A percentile compares a stretch with the other conserved stretches of the same genome.
These are phyloP conservation scores for Mantis religiosa DNA, from an alignment of 2,888 invertebrate species.

Conservation along the genomic window DNA sequence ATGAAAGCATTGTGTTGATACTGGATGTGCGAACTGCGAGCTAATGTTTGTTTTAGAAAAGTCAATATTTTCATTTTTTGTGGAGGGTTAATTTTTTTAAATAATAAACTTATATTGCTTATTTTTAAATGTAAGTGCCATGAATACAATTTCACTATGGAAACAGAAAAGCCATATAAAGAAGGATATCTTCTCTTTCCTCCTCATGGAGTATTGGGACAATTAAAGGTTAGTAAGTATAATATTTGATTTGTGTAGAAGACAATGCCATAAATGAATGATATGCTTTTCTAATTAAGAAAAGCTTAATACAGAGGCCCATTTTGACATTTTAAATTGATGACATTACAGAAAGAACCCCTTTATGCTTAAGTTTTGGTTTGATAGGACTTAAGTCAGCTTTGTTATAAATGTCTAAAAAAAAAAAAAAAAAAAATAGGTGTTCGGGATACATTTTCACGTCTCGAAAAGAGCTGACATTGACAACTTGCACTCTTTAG, in stretches of 20 bases:
- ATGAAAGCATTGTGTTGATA: background rate
- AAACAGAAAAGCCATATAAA: slow-evolving; percentile 37
- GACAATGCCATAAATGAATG: background rate
- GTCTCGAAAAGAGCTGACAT: too few relatives aligned
- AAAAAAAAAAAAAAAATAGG: too few relatives aligned
- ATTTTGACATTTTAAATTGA: background rate
- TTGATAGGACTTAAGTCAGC: background rate
- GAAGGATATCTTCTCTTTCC: slow-evolving; percentile 72
- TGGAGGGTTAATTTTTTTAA: background rate
- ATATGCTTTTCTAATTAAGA: background rate
- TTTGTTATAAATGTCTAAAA: background rate
- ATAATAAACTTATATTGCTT: background rate
- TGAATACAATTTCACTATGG: slow-evolving; percentile 23
- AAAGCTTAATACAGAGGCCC: background rate
- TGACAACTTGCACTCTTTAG: too few relatives aligned
- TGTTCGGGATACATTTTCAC: background rate
- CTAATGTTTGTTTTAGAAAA: background rate
- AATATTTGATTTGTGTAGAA: background rate
- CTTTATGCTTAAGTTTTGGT: background rate
- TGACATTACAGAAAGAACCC: background rate
- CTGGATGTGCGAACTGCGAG: background rate
- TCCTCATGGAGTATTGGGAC: slow-evolving; percentile 67
- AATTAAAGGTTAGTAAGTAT: slow-evolving; percentile 62
- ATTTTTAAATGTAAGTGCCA: background rate
- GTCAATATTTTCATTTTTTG: background rate